Evolutionary conservation across 1,140 invertebrate species (phyloP), one percentile per base, ranked within the genome.

Genomic region (Drosophila kepulauana): DNA sequence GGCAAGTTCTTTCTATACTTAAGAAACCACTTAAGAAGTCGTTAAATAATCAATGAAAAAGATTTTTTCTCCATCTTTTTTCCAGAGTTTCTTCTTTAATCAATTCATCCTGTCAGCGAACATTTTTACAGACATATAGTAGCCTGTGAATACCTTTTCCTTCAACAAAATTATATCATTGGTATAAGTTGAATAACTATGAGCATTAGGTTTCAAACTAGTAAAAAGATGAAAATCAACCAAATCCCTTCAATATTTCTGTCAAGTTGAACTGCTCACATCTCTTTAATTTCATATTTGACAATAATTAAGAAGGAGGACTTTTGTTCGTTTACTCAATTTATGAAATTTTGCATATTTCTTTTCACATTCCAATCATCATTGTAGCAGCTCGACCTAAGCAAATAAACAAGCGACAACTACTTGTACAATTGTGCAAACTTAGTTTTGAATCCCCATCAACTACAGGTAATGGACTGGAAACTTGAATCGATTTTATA

Each of bases 1-100:
- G 82, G 87, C 66, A 78, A 84, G 71, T 85, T 88, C 88, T 88
- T 79, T 81, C 69, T 77, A 69, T 91, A 89, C 81, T 86, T 85
- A 91, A 73, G 90, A 78, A 91, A 91, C 90, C 90, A 91, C 90
- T 91, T 91, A 91, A 91, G 89, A 91, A 91, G 82, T 91, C 90
- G 90, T 91, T 91, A 91, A 91, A 91, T 91, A 91, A 91, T 91
- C 90, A 91, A 91, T 91, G 90, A 87, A 90, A 81, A 84, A 90
- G 85, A 89, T 88, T 89, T 84, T 73, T 45, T 38, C 64, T 51
- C 30, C 61, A 48, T 54, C 35, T 28, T 52, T 57, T 41, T 48
- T n/a, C 43, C 10, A 15, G 13, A 45, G 25, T 41, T 70, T 13
- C 28, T 59, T 46, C 48, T 69, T 57, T 41, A 75, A 69, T 61